Conservation (phyloP, 1,140 invertebrate species). For the Lutraria rhynchaena region DNA sequence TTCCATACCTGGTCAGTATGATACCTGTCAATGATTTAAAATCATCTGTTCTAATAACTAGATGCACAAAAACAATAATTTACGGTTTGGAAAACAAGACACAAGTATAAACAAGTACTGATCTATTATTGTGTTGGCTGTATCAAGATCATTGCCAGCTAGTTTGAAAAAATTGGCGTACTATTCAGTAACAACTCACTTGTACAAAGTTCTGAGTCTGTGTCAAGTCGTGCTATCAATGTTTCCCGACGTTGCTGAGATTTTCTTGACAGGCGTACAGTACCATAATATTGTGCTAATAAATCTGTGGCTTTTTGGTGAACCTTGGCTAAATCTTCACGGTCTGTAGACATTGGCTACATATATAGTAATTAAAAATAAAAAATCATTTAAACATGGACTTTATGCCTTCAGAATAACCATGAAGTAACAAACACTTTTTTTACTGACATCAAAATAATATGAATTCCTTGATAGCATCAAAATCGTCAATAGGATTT, state of each 20-base stretch:
- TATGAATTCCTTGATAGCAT: too few relatives aligned
- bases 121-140: background rate
- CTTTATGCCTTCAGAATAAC: background rate
- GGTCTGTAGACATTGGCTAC: conserved; percentile 66
- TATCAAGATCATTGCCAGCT: background rate
- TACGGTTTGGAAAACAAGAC: too few relatives aligned
- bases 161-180: too few relatives aligned
- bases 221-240: conserved; percentile 76
- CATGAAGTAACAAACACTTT: background rate
- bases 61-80: too few relatives aligned
- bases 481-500: too few relatives aligned
- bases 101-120: background rate
- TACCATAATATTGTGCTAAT: conserved; percentile 70
- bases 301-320: conserved; percentile 73
- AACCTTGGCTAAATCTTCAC: conserved; percentile 72
- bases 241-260: conserved; percentile 75
- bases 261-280: conserved; percentile 65
- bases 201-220: conserved; percentile 77
- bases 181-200: conserved; percentile 72
- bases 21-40: too few relatives aligned
- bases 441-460: background rate
- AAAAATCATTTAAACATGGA: background rate
- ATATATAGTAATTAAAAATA: too few relatives aligned
- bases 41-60: too few relatives aligned
- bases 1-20: too few relatives aligned